phyloP scores from a whole-genome alignment of 2,888 invertebrate species.

The Celastrina argiolus region DNA sequence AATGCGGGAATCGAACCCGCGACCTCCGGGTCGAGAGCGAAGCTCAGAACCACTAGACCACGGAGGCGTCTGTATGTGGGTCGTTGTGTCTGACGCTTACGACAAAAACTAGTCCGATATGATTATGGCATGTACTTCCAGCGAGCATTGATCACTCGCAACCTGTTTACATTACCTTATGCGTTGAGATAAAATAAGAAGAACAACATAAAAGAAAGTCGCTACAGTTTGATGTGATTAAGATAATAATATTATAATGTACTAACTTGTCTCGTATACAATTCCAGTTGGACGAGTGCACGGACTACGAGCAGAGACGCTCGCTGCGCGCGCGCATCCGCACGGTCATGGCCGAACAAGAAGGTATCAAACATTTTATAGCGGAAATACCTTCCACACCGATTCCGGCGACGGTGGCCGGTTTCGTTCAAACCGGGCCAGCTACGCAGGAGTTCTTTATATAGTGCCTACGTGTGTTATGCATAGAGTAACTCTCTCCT shows the following conservation, averaged over 20 bases:
- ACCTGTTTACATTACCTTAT: not conserved
- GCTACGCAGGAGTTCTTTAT: too few relatives aligned
- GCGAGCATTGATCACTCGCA: not conserved
- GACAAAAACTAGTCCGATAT: not conserved
- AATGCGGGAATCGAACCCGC: too few relatives aligned
- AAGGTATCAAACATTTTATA: conserved; percentile 78
- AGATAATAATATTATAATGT: not conserved
- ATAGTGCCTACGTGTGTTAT: too few relatives aligned
- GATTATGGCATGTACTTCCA: not conserved
- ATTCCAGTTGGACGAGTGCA: conserved; percentile 88
- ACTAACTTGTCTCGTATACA: not conserved
- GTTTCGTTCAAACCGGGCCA: too few relatives aligned
- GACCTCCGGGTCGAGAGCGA: too few relatives aligned
- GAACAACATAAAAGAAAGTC: not conserved
- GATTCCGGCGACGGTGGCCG: too few relatives aligned
- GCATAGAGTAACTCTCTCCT: too few relatives aligned
- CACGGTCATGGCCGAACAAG: conserved; percentile 90
- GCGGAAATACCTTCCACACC: too few relatives aligned
- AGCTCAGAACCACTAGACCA: too few relatives aligned
- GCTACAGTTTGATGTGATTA: too few relatives aligned
- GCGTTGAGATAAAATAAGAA: not conserved
- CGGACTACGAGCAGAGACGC: conserved; percentile 92
- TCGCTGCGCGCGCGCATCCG: conserved; percentile 88
- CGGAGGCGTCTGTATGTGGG: not conserved
- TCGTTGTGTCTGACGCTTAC: not conserved